Evolutionary conservation across 2,888 invertebrate species (phyloP).

Genomic region (Odontomyia ornata): DNA sequence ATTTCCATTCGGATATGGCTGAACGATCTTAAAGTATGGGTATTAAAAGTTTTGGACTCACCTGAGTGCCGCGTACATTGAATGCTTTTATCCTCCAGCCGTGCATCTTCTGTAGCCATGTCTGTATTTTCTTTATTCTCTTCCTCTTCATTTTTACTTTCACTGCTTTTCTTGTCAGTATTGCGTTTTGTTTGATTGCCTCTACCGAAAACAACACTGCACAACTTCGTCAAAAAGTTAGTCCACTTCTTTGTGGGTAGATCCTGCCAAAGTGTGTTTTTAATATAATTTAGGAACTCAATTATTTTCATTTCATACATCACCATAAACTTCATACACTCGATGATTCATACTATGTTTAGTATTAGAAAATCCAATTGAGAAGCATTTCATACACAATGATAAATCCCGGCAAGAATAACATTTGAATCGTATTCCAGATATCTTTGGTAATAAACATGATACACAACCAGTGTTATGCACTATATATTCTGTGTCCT

Average conservation of each 20-base stretch:
- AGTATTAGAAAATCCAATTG: conserved; percentile 56
- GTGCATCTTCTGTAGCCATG: neutral
- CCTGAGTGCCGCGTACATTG: conserved; percentile 20
- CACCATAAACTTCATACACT: conserved; percentile 61
- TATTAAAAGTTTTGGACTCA: neutral
- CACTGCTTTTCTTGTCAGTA: conserved; percentile 3
- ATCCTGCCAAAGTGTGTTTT: conserved; percentile 56
- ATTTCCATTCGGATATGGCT: neutral
- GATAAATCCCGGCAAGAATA: conserved; percentile 60
- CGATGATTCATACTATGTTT: conserved; percentile 59
- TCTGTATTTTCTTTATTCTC: conserved; percentile 51
- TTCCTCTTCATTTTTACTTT: conserved; percentile 32
- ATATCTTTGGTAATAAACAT: conserved; percentile 59
- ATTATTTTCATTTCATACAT: conserved; percentile 52
- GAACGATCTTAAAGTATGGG: neutral
- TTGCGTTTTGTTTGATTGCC: conserved; percentile 7
- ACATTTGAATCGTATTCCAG: conserved; percentile 63
- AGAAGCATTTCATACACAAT: conserved; percentile 61
- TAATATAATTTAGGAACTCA: neutral
- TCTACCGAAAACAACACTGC: conserved; percentile 54
- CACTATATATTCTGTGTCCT: conserved; percentile 60
- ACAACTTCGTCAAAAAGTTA: conserved; percentile 58
- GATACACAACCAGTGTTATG: conserved; percentile 59
- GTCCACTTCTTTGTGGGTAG: conserved; percentile 57
- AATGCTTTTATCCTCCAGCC: conserved; percentile 15